Conservation (phyloP, 2,113 vertebrate genomes). For the Gopherus flavomarginatus region DNA sequence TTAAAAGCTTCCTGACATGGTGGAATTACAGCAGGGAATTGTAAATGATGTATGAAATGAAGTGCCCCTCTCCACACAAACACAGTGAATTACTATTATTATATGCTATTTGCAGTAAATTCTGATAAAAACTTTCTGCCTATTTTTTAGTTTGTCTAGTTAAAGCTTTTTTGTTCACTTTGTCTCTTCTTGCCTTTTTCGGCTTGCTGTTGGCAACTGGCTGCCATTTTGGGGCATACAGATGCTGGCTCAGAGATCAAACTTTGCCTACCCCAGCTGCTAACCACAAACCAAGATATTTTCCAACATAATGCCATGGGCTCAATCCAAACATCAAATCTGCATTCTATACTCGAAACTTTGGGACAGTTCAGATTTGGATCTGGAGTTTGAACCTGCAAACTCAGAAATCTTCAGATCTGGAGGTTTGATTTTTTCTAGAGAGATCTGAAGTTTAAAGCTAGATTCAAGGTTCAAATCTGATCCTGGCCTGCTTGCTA, state of each 20-base stretch:
- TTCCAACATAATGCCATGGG: background rate
- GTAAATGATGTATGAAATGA: slow-evolving; percentile 68
- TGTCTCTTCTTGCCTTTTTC: background rate
- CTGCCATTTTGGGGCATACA: background rate
- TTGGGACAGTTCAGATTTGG: background rate
- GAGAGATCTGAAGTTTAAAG: background rate
- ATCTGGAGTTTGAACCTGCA: background rate
- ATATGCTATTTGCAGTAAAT: slow-evolving; percentile 42
- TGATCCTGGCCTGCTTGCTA: background rate
- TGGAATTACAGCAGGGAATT: slow-evolving; percentile 48
- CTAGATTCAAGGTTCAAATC: slow-evolving; percentile 25
- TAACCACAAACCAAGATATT: background rate
- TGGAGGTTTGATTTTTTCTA: background rate
- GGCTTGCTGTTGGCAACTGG: background rate
- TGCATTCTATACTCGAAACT: background rate
- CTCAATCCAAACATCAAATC: background rate
- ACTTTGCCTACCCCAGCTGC: background rate
- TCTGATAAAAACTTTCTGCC: slow-evolving; percentile 4
- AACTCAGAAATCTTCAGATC: background rate
- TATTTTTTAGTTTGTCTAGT: background rate
- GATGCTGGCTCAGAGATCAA: background rate
- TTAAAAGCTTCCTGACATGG: slow-evolving; percentile 62
- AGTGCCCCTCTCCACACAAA: slow-evolving; percentile 44
- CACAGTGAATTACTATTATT: slow-evolving; percentile 47
- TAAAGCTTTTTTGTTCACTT: background rate